A percentile compares a stretch with the other conserved stretches of the same genome.
Conservation (phyloP, 2,797 vertebrate genomes). For the Sternarchorhynchus goeldii region DNA sequence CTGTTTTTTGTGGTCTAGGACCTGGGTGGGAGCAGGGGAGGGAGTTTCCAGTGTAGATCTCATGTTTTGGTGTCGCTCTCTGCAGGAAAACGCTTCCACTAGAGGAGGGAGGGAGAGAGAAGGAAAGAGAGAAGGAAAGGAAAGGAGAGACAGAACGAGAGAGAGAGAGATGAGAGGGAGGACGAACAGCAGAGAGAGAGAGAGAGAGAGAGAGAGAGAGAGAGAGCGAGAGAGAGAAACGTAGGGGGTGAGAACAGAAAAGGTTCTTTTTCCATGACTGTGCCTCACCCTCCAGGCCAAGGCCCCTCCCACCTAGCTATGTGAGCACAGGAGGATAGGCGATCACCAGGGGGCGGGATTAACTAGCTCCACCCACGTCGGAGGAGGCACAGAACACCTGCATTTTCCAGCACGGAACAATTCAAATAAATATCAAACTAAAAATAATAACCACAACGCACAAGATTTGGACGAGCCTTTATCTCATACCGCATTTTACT, state of each 20-base stretch:
- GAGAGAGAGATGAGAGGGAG: not conserved
- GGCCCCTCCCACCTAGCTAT: conserved; percentile 23
- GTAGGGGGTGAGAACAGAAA: not conserved
- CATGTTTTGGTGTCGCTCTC: conserved; percentile 53
- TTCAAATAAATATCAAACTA: not conserved
- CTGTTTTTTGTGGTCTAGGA: conserved; percentile 45
- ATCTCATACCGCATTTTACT: too few relatives aligned
- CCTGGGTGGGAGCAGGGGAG: not conserved
- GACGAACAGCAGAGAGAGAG: not conserved
- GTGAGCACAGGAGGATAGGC: conserved; percentile 22
- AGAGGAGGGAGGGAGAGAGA: conserved; percentile 28
- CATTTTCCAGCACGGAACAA: not conserved
- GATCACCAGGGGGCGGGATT: not conserved
- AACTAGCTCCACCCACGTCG: conserved; percentile 11
- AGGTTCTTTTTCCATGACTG: not conserved
- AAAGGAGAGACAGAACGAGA: conserved; percentile 48
- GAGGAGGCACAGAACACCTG: not conserved
- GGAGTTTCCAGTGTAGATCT: conserved; percentile 51
- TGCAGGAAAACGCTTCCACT: conserved; percentile 12
- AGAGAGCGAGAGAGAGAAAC: too few relatives aligned
- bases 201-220: not conserved
- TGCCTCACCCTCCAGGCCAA: conserved; percentile 7
- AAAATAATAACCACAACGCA: too few relatives aligned
- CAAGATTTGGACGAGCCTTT: too few relatives aligned
- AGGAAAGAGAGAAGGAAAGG: conserved; percentile 56